phyloP scores from a whole-genome alignment of 2,797 vertebrate genomes.

The Eospalax fontanierii region DNA sequence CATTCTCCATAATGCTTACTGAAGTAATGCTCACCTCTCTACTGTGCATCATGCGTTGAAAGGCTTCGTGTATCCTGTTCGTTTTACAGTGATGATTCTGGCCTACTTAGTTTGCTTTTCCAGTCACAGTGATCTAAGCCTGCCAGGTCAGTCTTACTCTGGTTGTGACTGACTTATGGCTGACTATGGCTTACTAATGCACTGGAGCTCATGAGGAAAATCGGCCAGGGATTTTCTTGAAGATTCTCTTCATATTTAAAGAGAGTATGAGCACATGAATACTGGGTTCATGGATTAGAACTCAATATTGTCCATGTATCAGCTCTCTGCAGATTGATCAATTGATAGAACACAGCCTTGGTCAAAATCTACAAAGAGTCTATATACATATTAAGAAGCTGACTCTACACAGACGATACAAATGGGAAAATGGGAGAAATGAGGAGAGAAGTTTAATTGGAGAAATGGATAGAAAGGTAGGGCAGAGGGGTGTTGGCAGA shows the following conservation, averaged over 20 bases:
- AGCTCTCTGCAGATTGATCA: neutral
- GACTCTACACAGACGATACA: too few species aligned
- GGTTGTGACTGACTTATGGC: too few species aligned
- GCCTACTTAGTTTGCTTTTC: constrained; percentile 38
- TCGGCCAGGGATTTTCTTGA: neutral
- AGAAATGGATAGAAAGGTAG: too few species aligned
- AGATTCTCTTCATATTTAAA: neutral
- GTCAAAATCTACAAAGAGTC: too few species aligned
- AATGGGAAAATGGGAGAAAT: too few species aligned
- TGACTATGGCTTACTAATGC: neutral
- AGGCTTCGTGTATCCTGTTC: neutral
- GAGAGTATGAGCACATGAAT: neutral
- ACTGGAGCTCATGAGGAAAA: neutral
- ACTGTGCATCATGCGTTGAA: neutral
- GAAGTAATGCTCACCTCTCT: neutral
- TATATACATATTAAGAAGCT: neutral
- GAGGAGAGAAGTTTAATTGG: too few species aligned
- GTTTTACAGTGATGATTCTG: constrained; percentile 16
- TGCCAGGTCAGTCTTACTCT: neutral
- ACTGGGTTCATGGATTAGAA: neutral
- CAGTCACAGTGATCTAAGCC: neutral
- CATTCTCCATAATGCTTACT: neutral
- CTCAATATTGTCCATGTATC: neutral
- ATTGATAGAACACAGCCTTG: too few species aligned
- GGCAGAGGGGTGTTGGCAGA: too few species aligned